Conservation (phyloP, 1,140 invertebrate species). For the Drosophila rufa region DNA sequence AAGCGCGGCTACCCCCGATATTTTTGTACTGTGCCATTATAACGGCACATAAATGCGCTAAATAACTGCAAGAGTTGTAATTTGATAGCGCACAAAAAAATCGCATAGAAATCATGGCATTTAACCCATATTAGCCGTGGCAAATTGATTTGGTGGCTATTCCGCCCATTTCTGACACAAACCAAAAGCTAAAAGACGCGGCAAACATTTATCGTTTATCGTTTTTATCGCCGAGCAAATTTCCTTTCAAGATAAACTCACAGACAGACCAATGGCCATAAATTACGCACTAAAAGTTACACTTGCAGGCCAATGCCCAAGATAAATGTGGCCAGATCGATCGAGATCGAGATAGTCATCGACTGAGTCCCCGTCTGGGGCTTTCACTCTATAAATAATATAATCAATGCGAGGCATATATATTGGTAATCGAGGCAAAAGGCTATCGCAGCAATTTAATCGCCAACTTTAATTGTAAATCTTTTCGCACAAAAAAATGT, state of each 20-base stretch:
- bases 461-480: slow-evolving; percentile 81
- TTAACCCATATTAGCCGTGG: slow-evolving; percentile 72
- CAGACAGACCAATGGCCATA: slow-evolving; percentile 69
- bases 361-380: slow-evolving; percentile 26
- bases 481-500: slow-evolving; percentile 55
- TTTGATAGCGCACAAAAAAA: slow-evolving; percentile 40
- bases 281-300: slow-evolving; percentile 73
- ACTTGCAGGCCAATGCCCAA: slow-evolving; percentile 63
- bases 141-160: slow-evolving; percentile 65
- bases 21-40: slow-evolving; percentile 29
- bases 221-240: slow-evolving; percentile 64
- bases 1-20: slow-evolving; percentile 11
- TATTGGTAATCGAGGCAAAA: slow-evolving; percentile 65
- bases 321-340: slow-evolving; percentile 56
- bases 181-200: slow-evolving; percentile 23
- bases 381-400: slow-evolving; percentile 73
- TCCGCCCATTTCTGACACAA: slow-evolving; percentile 57
- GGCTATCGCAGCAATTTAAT: slow-evolving; percentile 75
- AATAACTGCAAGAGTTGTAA: slow-evolving; percentile 51
- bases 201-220: slow-evolving; percentile 57
- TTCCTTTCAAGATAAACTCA: slow-evolving; percentile 80
- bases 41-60: slow-evolving; percentile 50
- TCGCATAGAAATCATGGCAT: slow-evolving; percentile 50
- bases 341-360: slow-evolving; percentile 66
- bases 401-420: slow-evolving; percentile 61